Evolutionary conservation across 2,113 vertebrate genomes (phyloP).

Genomic region (Xiphophorus couchianus): DNA sequence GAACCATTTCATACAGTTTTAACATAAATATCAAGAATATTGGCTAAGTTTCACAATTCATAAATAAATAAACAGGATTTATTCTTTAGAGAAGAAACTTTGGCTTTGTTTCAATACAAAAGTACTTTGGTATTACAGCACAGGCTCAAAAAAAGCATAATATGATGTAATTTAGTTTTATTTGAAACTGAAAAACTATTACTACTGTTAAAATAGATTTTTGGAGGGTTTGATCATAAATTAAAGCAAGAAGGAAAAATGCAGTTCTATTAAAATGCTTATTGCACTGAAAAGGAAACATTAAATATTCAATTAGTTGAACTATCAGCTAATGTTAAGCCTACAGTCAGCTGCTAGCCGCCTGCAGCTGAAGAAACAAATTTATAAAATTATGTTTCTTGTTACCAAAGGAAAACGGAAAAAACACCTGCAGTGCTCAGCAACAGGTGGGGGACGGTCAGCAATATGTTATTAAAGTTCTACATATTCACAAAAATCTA

Average conservation of each 20-base stretch:
- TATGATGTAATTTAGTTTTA: background rate
- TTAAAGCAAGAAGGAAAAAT: background rate
- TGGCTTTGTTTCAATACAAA: no score
- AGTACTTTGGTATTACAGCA: no score
- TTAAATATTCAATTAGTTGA: background rate
- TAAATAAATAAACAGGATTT: background rate
- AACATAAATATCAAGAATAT: background rate
- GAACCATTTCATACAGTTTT: background rate
- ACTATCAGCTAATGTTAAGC: background rate
- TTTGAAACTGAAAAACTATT: background rate
- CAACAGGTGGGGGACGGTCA: background rate
- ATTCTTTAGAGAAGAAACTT: background rate
- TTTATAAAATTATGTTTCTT: background rate
- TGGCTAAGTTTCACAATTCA: background rate
- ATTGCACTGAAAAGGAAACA: background rate
- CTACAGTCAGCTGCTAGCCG: no score
- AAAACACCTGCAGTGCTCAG: background rate
- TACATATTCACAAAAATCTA: background rate
- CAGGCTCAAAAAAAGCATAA: no score
- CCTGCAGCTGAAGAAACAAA: no score
- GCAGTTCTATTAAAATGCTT: no score
- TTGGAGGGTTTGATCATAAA: background rate
- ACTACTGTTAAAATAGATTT: background rate
- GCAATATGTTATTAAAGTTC: background rate
- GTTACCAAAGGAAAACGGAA: background rate